Evolutionary conservation across 2,113 vertebrate species (phyloP).

Genomic region (Gadus chalcogrammus): DNA sequence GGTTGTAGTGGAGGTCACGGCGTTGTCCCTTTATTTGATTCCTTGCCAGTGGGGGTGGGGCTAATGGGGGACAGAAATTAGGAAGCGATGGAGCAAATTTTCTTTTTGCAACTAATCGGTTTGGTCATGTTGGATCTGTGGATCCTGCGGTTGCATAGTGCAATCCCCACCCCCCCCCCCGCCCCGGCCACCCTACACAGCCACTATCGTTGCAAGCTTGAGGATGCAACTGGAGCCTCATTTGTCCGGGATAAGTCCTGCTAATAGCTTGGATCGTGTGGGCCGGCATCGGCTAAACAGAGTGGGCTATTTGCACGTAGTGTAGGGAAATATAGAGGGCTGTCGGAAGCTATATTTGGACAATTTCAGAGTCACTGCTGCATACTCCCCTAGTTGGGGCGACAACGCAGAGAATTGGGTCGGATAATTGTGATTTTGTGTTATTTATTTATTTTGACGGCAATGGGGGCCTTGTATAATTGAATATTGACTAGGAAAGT

Average conservation of each 20-base stretch:
- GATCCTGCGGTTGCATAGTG: too few species aligned
- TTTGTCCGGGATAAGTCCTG: slow-evolving; percentile 50
- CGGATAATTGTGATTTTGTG: too few species aligned
- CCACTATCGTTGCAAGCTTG: slow-evolving; percentile 32
- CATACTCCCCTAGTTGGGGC: slow-evolving; percentile 21
- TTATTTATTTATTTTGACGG: slow-evolving; percentile 6
- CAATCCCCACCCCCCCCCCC: too few species aligned
- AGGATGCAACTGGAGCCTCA: slow-evolving; percentile 45
- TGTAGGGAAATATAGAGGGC: slow-evolving; percentile 14
- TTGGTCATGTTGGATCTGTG: too few species aligned
- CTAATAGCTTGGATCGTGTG: slow-evolving; percentile 54
- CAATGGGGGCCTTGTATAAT: slow-evolving; percentile 31
- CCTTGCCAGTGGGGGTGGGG: too few species aligned
- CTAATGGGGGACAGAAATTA: too few species aligned
- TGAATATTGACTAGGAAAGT: slow-evolving; percentile 35
- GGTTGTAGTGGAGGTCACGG: too few species aligned
- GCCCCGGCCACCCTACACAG: too few species aligned
- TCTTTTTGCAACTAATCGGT: too few species aligned
- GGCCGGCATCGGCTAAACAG: slow-evolving; percentile 46
- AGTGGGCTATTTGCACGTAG: slow-evolving; percentile 43
- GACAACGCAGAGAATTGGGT: too few species aligned
- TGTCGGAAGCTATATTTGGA: slow-evolving; percentile 39
- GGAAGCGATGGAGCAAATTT: too few species aligned
- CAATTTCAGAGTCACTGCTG: slow-evolving; percentile 24
- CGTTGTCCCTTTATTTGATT: too few species aligned